A percentile compares a stretch with the other conserved stretches of the same genome.
These are phyloP conservation scores for Tuta absoluta DNA, from an alignment of 2,888 invertebrate species.

Conservation along the genomic window DNA sequence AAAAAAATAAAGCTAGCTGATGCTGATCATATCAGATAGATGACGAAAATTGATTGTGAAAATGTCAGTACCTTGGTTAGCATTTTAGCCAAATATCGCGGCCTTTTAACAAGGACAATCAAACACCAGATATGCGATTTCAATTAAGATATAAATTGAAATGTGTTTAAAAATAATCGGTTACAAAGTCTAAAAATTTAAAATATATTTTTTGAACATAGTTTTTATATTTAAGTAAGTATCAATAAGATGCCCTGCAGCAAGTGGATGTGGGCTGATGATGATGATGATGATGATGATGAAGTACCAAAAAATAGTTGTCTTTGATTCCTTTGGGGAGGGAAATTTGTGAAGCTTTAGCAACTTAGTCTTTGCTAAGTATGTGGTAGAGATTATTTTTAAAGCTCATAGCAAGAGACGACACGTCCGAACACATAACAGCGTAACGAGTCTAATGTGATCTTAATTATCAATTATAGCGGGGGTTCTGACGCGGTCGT, in stretches of 20 bases:
- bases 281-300: neutral
- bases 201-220: too few species aligned
- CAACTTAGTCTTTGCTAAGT: neutral
- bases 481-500: constrained; percentile 54
- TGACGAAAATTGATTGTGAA: neutral
- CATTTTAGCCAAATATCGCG: constrained; percentile 53
- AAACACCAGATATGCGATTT: neutral
- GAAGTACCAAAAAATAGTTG: too few species aligned
- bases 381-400: neutral
- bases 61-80: neutral
- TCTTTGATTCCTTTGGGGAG: neutral
- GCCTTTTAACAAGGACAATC: constrained; percentile 48
- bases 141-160: neutral
- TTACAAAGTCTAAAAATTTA: neutral
- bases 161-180: neutral
- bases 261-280: too few species aligned
- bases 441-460: constrained; percentile 39
- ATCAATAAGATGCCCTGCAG: too few species aligned
- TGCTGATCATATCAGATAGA: too few species aligned
- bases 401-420: neutral
- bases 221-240: too few species aligned
- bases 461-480: constrained; percentile 57
- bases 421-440: neutral
- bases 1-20: too few species aligned
- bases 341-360: neutral